Percentiles rank a stretch among this genome's conserved stretches.
These are phyloP conservation scores for Drosophila prolongata DNA, from an alignment of 2,888 invertebrate species.

Conservation along the genomic window DNA sequence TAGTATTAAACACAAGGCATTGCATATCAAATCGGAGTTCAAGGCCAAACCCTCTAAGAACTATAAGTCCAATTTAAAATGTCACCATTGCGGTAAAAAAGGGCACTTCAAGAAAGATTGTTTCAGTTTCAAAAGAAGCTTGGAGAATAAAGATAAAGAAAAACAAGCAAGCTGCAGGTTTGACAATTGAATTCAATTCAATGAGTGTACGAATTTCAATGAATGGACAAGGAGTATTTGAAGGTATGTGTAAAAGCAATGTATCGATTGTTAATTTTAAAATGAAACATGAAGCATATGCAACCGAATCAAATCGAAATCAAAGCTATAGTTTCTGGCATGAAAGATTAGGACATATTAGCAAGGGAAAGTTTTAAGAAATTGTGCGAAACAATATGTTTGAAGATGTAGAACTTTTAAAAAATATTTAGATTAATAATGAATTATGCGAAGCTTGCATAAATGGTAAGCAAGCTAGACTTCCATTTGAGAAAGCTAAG, in stretches of 20 bases:
- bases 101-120: background rate
- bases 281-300: constrained; percentile 4
- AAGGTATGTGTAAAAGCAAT: background rate
- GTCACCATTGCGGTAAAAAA: background rate
- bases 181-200: background rate
- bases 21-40: background rate
- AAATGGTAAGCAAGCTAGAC: constrained; percentile 13
- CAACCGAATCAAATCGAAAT: background rate
- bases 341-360: constrained; percentile 2
- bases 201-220: background rate
- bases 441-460: constrained; percentile 12
- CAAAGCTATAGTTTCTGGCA: constrained; percentile 3
- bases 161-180: constrained; percentile 7
- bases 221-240: constrained; percentile 5
- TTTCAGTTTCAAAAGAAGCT: background rate
- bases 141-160: background rate
- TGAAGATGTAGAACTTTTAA: constrained; percentile 8
- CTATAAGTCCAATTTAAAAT: background rate
- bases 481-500: constrained; percentile 9
- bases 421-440: constrained; percentile 10
- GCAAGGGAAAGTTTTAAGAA: too few species aligned
- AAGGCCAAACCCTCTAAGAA: background rate
- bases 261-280: background rate
- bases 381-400: too few species aligned
- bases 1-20: background rate